Evolutionary conservation across 1,140 invertebrate genomes (phyloP), one percentile per base, ranked within the genome.

Genomic region (Drosophila dunni): DNA sequence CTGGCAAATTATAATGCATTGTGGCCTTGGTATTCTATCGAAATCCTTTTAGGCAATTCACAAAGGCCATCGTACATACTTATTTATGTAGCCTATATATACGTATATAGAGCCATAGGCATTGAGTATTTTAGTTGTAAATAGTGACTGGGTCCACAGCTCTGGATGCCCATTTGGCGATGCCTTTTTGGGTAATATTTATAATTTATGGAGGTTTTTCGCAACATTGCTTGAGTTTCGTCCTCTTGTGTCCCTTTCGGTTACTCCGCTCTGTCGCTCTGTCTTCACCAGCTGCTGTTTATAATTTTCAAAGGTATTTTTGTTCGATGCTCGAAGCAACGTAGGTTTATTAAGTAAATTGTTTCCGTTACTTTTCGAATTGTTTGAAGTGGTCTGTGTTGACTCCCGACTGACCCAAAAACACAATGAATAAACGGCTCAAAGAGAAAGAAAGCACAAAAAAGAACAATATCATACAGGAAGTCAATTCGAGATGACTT

Each of bases 321-420:
- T 56, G 36, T 9, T 20, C 33, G n/a, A 63, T 64, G 53, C 60
- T 77, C 45, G 56, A 62, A 61, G 69, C 66, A 56, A 53, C 48
- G 74, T 44, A 60, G 75, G 69, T 79, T 79, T 79, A 79, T 79
- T 79, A 79, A 79, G 64, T 78, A 79, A 79, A 79, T 78, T 79
- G 78, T 78, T 78, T 79, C 78, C 78, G 65, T 77, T 79, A 74
- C 75, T 79, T 78, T 68, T 56, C 70, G 71, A 48, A 68, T 70
- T 70, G 54, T 74, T 73, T 78, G 65, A 78, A 78, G 75, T 75
- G 75, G 71, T 33, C 71, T 20, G 11, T 42, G 38, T 57, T 58
- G 17, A 54, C 64, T 56, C 10, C 54, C 50, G 33, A 58, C 65
- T 44, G 44, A 48, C 36, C 9, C 58, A 36, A 57, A 36, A 57